Evolutionary conservation across 2,113 vertebrate species (phyloP).

Genomic region (Upupa epops): DNA sequence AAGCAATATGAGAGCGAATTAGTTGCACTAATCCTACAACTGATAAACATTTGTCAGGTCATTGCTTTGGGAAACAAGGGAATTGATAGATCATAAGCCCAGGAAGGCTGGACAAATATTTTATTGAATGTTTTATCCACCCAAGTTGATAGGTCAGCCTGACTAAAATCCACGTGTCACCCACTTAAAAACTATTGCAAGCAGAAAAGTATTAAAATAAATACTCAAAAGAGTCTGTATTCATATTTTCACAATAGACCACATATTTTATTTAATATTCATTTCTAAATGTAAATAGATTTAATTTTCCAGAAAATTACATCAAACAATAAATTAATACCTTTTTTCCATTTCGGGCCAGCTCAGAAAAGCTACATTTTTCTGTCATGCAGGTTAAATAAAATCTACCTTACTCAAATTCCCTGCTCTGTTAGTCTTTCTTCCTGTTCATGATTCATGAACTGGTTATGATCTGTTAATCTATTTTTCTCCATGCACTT

Average conservation of each 20-base stretch:
- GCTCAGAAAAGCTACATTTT: neutral
- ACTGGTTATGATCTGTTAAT: constrained; percentile 26
- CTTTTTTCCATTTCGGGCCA: neutral
- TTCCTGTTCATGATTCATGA: neutral
- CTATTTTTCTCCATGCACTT: constrained; percentile 11
- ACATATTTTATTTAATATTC: neutral
- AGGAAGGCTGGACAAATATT: neutral
- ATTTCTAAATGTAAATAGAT: neutral
- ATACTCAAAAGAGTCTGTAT: neutral
- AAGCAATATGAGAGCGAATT: neutral
- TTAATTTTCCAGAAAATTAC: neutral
- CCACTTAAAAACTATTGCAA: neutral
- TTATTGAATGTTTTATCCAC: neutral
- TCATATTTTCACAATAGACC: neutral
- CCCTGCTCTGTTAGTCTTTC: neutral
- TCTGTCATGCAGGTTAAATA: neutral
- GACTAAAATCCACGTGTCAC: neutral
- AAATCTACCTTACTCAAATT: neutral
- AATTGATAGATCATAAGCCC: neutral
- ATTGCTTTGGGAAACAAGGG: neutral
- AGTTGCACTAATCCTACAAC: neutral
- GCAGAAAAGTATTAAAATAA: neutral
- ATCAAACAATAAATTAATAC: neutral
- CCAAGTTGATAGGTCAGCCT: neutral
- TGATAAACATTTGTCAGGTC: neutral